These are phyloP conservation scores for Mastacembelus armatus DNA, from an alignment of 2,797 vertebrate species.

Conservation along the genomic window DNA sequence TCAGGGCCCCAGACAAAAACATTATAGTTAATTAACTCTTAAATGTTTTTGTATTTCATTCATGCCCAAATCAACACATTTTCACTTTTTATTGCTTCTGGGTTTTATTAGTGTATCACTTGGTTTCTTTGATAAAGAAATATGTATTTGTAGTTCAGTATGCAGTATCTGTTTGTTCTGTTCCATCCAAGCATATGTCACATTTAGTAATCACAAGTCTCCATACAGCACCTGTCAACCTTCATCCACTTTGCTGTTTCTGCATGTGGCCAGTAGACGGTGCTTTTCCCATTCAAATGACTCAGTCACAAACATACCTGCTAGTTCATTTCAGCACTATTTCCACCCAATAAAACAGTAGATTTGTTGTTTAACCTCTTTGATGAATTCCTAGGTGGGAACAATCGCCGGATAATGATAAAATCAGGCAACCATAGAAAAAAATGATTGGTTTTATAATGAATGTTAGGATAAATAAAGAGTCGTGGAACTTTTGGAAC, in stretches of 20 bases:
- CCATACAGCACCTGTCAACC: neutral
- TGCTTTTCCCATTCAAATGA: conserved; percentile 78
- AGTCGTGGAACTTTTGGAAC: conserved; percentile 58
- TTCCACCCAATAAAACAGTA: conserved; percentile 58
- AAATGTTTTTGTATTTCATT: too few relatives aligned
- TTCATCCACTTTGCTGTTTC: conserved; percentile 52
- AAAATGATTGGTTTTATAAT: conserved; percentile 78
- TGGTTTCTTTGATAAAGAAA: too few relatives aligned
- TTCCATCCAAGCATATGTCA: too few relatives aligned
- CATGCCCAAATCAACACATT: neutral
- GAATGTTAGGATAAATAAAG: conserved; percentile 69
- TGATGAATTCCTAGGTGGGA: conserved; percentile 77
- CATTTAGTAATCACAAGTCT: too few relatives aligned
- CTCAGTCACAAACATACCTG: conserved; percentile 21
- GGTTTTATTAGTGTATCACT: too few relatives aligned
- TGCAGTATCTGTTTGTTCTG: too few relatives aligned
- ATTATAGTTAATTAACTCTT: neutral
- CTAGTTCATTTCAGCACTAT: conserved; percentile 53
- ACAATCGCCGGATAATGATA: conserved; percentile 73
- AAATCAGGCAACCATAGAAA: conserved; percentile 74
- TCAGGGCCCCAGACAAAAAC: neutral
- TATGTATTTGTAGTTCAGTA: too few relatives aligned
- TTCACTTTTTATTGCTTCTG: neutral
- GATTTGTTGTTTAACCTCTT: conserved; percentile 76
- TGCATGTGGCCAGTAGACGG: conserved; percentile 75